Evolutionary conservation across 2,797 vertebrate species (phyloP).

Genomic region (Rhadinocentrus ornatus): DNA sequence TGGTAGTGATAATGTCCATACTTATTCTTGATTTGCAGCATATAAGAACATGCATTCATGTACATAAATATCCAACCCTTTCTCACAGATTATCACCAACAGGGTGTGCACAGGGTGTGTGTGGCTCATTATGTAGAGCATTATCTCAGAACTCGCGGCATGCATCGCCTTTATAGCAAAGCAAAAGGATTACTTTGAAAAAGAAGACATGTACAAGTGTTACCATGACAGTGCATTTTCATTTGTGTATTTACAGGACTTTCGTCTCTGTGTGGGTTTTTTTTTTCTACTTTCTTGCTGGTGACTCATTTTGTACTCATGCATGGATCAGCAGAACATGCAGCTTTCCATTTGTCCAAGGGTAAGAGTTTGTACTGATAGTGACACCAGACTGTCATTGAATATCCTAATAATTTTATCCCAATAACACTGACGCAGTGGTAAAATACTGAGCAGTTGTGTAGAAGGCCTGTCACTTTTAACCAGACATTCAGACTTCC

Average conservation of each 20-base stretch:
- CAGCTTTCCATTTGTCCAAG: constrained; percentile 3
- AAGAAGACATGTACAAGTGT: neutral
- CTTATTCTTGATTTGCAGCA: neutral
- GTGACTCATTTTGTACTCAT: constrained; percentile 12
- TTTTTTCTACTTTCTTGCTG: constrained; percentile 1
- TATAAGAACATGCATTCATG: neutral
- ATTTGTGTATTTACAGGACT: constrained; percentile 27
- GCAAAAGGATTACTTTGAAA: constrained; percentile 1
- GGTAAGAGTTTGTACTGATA: constrained; percentile 14
- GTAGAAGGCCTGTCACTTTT: neutral
- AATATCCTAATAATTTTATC: neutral
- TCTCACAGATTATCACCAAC: constrained; percentile 2
- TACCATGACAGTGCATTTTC: constrained; percentile 24
- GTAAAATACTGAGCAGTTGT: neutral
- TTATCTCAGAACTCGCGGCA: no score
- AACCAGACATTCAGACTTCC: neutral
- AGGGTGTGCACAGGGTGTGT: neutral
- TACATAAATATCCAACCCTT: constrained; percentile 7
- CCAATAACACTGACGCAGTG: no score
- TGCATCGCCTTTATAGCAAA: neutral
- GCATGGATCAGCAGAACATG: constrained; percentile 24
- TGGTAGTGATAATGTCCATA: constrained; percentile 31
- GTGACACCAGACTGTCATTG: constrained; percentile 7
- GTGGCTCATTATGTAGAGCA: neutral
- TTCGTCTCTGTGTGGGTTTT: neutral